These are phyloP conservation scores for Drosophila anomelani DNA, from an alignment of 2,888 invertebrate genomes.

Conservation along the genomic window DNA sequence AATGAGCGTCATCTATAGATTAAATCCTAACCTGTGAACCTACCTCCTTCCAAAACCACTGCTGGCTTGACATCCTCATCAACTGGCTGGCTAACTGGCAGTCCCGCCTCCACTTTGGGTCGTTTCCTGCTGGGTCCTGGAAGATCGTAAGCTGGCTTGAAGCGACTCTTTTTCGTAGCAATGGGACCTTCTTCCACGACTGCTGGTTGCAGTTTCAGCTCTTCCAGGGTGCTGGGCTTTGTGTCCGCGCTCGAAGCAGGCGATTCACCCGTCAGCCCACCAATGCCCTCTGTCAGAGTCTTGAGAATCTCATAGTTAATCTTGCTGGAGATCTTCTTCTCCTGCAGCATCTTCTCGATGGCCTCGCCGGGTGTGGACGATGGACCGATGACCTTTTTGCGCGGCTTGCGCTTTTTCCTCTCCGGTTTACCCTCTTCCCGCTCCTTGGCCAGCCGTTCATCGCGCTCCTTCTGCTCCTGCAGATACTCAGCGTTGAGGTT, in stretches of 20 bases:
- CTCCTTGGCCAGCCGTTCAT: slow-evolving; percentile 91
- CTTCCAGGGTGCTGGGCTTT: slow-evolving; percentile 51
- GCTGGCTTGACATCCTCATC: slow-evolving; percentile 59
- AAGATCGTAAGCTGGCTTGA: slow-evolving; percentile 71
- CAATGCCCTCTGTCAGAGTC: slow-evolving; percentile 86
- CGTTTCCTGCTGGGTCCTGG: slow-evolving; percentile 77
- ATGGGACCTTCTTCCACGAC: slow-evolving; percentile 72
- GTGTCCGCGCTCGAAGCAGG: slow-evolving; percentile 14
- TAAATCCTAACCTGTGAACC: background rate
- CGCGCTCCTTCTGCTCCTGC: slow-evolving; percentile 93
- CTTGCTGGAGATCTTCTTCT: slow-evolving; percentile 97
- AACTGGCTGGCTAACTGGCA: slow-evolving; percentile 69
- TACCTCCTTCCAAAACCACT: slow-evolving; percentile 76
- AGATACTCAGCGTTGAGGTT: slow-evolving; percentile 94
- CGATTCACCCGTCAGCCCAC: slow-evolving; percentile 42
- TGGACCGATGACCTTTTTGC: slow-evolving; percentile 88
- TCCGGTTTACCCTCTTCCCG: slow-evolving; percentile 95
- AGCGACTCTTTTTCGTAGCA: slow-evolving; percentile 60
- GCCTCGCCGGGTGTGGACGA: slow-evolving; percentile 93
- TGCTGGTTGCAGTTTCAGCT: slow-evolving; percentile 59
- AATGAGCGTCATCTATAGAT: background rate
- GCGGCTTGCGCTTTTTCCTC: slow-evolving; percentile 89
- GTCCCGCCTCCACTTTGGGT: slow-evolving; percentile 75
- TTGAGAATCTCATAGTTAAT: slow-evolving; percentile 99
- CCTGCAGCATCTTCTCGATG: slow-evolving; percentile 97